Conservation (phyloP, 2,113 vertebrate species). For the Cynocephalus volans region DNA sequence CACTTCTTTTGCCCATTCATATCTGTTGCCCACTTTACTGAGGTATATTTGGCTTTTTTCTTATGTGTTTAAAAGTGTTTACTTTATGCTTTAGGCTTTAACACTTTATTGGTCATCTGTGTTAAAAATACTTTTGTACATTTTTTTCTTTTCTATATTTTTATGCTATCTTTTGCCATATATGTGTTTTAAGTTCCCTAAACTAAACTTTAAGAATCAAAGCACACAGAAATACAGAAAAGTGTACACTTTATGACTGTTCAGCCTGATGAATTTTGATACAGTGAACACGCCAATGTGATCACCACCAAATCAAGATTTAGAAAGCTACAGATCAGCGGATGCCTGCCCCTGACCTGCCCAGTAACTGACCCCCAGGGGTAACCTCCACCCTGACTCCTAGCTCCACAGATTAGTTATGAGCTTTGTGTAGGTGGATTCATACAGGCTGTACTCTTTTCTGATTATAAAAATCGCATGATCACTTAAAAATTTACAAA, state of each 20-base stretch:
- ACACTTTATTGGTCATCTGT: neutral
- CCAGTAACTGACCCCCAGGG: neutral
- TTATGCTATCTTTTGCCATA: neutral
- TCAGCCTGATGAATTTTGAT: neutral
- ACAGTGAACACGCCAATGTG: neutral
- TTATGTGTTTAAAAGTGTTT: neutral
- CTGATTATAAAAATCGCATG: neutral
- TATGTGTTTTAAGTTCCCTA: neutral
- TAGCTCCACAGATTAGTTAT: accelerated
- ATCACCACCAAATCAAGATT: accelerated
- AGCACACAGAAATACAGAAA: neutral
- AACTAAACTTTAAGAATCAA: neutral
- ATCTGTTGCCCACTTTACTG: neutral
- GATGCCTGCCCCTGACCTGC: accelerated
- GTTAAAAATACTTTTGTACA: neutral
- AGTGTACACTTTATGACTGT: neutral
- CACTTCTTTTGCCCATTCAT: neutral
- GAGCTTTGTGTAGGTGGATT: too few relatives aligned
- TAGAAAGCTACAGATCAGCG: neutral
- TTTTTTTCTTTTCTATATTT: neutral
- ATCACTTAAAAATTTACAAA: neutral
- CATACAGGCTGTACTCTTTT: neutral
- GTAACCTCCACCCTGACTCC: accelerated
- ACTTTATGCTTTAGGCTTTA: neutral
- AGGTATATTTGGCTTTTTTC: neutral